Evolutionary conservation across 2,888 invertebrate genomes (phyloP).

Genomic region (Steromphala cineraria): DNA sequence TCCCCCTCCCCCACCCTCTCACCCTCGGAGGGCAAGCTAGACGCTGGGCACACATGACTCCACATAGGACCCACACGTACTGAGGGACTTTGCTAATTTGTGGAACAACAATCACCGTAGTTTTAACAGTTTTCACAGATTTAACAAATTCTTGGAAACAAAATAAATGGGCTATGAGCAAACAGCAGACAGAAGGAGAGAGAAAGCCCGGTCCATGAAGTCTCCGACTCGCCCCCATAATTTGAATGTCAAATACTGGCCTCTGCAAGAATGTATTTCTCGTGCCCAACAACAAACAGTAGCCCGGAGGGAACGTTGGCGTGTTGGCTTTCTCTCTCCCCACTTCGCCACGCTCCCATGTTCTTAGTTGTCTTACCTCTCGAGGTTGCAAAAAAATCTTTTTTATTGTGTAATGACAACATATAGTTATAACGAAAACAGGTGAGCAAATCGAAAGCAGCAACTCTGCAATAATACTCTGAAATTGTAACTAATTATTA

Average conservation of each 20-base stretch:
- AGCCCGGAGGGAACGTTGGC: too few relatives aligned
- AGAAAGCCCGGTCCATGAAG: background rate
- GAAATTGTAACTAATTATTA: too few relatives aligned
- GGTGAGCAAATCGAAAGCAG: too few relatives aligned
- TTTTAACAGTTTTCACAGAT: slow-evolving; percentile 16
- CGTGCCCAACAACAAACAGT: background rate
- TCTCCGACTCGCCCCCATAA: background rate
- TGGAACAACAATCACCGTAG: background rate
- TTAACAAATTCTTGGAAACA: slow-evolving; percentile 15
- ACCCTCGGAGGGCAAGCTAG: background rate
- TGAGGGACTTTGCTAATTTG: background rate
- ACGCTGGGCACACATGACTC: background rate
- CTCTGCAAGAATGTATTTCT: background rate
- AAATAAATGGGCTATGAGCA: slow-evolving; percentile 4
- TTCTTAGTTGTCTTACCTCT: too few relatives aligned
- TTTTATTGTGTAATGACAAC: too few relatives aligned
- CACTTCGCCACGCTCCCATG: too few relatives aligned
- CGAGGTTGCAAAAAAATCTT: too few relatives aligned
- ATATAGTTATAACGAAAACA: too few relatives aligned
- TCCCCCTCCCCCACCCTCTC: background rate
- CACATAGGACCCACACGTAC: background rate
- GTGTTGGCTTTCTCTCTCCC: too few relatives aligned
- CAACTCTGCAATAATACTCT: too few relatives aligned
- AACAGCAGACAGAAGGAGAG: background rate
- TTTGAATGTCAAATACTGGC: slow-evolving; percentile 1